Base-by-base conservation (phyloP, 2,888 invertebrate genomes). In the Synergus itoensis region DNA sequence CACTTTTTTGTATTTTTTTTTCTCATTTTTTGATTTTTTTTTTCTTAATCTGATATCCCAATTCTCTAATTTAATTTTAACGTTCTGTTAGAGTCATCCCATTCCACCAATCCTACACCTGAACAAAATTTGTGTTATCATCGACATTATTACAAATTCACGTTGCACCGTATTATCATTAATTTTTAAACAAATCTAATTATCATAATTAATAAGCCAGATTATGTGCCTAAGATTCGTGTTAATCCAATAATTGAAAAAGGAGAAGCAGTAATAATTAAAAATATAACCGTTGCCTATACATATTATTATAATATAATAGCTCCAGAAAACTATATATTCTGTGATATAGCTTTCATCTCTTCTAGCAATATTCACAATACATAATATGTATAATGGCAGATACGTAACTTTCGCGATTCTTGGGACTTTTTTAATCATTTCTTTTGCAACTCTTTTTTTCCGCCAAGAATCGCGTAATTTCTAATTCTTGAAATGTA, bases 51-150 rank as follows among this genome's bases (percentile, higher is more conserved):
- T 62, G 65, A 76, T 80, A 78, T 79, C 75, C 57, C 40, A 63
- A 76, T 80, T 64, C 18, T 53, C 77, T 60, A 45, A 43, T 53
- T 64, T 76, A 67, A 67, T 76, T 80, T 83, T 83, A 83, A 77
- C 80, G 85, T 86, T 89, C 87, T 87, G 88, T 88, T 88, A 88
- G 85, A 88, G 78, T 86, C 84, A 86, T 82, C 84, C 81, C 79
- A 67, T 79, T 80, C 82, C 53, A 73, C 78, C 81, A 79, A 80
- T 81, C 84, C 82, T 76, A 85, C 81, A 86, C 85, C 86, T 80
- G 79, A 79, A 81, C 64, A 65, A 79, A 81, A 75, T 83, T 83
- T 83, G 65, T 79, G 57, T 79, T 81, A 81, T 79, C 64, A 45
- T 81, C 77, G 69, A 76, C 63, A 21, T 77, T 64, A 75, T 53